These are phyloP conservation scores for Dusona sp. DNA, from an alignment of 2,888 invertebrate genomes.

Conservation along the genomic window DNA sequence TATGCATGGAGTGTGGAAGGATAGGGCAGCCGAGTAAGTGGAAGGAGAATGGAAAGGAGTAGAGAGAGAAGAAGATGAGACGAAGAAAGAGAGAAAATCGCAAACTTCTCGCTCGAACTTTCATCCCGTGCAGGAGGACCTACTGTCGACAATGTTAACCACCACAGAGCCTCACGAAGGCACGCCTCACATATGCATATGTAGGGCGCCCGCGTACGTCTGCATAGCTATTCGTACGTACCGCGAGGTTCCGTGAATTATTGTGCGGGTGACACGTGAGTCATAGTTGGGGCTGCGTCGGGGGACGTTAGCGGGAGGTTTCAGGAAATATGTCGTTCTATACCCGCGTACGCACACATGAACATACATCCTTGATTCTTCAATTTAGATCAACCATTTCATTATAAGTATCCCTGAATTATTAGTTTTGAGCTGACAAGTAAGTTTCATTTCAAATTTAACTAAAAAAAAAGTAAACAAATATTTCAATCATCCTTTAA, in stretches of 20 bases:
- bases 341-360: slow-evolving; percentile 21
- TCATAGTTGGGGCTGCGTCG: slow-evolving; percentile 56
- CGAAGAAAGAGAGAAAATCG: slow-evolving; percentile 14
- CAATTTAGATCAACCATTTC: not conserved
- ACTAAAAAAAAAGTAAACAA: not conserved
- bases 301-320: slow-evolving; percentile 48
- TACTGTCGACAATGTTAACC: slow-evolving; percentile 40
- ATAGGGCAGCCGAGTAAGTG: not conserved
- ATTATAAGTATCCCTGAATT: not conserved
- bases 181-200: not conserved
- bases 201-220: not conserved
- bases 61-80: not conserved
- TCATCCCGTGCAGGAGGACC: slow-evolving; percentile 23
- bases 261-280: slow-evolving; percentile 60
- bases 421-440: not conserved
- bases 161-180: slow-evolving; percentile 13
- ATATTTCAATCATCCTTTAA: not conserved
- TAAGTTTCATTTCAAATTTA: not conserved
- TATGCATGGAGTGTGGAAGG: not conserved
- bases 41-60: not conserved
- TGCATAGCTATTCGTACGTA: slow-evolving; percentile 52
- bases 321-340: slow-evolving; percentile 48
- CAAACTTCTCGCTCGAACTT: slow-evolving; percentile 39
- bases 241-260: slow-evolving; percentile 62
- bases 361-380: not conserved